Percentiles rank a stretch among this genome's conserved stretches.
Evolutionary conservation across 2,113 vertebrate species (phyloP).

Genomic region (Elanus axillaris): DNA sequence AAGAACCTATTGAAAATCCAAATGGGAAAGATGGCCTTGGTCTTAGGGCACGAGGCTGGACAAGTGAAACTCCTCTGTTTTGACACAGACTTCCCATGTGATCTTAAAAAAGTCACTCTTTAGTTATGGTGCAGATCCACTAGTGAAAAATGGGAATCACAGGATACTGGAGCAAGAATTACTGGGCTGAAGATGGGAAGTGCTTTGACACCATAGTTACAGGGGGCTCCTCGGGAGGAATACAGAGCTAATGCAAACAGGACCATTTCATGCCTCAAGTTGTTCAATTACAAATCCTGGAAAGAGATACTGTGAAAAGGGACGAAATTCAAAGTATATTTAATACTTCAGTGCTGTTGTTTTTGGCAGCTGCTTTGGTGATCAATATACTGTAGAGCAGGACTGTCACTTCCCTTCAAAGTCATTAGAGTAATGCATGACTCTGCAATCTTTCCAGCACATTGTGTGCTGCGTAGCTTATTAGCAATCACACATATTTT

Average conservation of each 20-base stretch:
- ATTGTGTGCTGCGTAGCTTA: fast-evolving
- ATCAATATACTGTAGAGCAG: not conserved
- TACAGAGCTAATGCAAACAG: not conserved
- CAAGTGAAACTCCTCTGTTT: not conserved
- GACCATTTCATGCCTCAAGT: not conserved
- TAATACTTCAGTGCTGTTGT: not conserved
- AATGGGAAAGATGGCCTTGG: not conserved
- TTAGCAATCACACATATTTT: not conserved
- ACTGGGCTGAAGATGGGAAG: not conserved
- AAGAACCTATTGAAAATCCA: not conserved
- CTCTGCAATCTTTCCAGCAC: not conserved
- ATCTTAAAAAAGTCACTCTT: not conserved
- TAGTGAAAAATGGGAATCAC: not conserved
- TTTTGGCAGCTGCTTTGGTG: not conserved
- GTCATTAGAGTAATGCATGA: not conserved
- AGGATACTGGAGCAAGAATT: not conserved
- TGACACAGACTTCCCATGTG: not conserved
- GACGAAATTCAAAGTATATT: not conserved
- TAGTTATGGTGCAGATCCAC: not conserved
- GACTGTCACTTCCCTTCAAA: not conserved
- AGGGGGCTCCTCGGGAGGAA: not conserved
- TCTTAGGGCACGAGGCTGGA: not conserved
- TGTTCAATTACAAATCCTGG: not conserved
- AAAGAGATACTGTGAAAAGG: not conserved
- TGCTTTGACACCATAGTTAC: not conserved